Evolutionary conservation across 2,888 invertebrate genomes (phyloP), one percentile per base, ranked within the genome.

Genomic region (Tenthredo livida): DNA sequence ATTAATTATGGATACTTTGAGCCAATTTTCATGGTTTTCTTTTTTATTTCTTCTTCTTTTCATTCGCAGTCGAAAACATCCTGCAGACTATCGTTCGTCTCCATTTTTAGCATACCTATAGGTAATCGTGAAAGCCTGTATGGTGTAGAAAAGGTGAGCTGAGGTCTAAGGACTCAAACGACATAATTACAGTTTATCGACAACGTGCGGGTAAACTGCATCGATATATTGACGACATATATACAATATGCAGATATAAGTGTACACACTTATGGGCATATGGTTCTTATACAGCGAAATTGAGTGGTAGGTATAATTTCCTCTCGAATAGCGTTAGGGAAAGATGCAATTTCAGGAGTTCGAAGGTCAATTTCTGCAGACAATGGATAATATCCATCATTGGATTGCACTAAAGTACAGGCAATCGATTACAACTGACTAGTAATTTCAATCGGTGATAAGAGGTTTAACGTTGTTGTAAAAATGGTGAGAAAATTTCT

Each of bases 331-430:
- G 25, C 10, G 50, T 50, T 29, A 54, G 29, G 43, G 73, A 40
- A 40, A 47, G n/a, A 73, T 21, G 73, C 21, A 73, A 73, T 73
- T 73, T 73, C 73, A 73, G 21, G 29, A 12, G 73, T 40, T 43
- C 43, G 0, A 12, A 25, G 73, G 73, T 73, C 25, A 73, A 43
- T 73, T 73, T 43, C 5, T 25, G 0, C 25, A 73, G 61, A 73
- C 40, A 73, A 73, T 73, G 43, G 25, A 47, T 73, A 73, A 73
- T 73, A 47, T 25, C 73, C 47, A 73, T 73, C 10, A 73, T 73
- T 73, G n/a, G 4, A 73, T 73, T 73, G n/a, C 12, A 3, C 73
- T 25, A 47, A 47, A 47, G 40, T 40, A 73, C 21, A 73, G 43
- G 21, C 72, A 40, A 73, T 73, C 72, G 43, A 43, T 43, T 21